Percentiles rank a stretch among this genome's conserved stretches.
These are phyloP conservation scores for Paramormyrops hopkinsi DNA, from an alignment of 2,797 vertebrate species.

Conservation along the genomic window DNA sequence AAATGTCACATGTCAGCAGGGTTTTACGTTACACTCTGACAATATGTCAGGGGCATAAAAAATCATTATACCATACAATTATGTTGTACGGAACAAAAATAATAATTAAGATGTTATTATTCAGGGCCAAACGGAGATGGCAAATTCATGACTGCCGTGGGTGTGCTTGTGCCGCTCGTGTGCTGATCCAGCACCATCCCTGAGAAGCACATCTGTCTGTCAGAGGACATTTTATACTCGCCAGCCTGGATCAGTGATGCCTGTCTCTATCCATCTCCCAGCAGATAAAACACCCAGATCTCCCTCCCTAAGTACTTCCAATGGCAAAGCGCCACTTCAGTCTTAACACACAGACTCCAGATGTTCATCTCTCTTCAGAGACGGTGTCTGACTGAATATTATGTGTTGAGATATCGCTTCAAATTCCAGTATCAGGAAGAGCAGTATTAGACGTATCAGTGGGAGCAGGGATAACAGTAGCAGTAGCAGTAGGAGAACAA, in stretches of 20 bases:
- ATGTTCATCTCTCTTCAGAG: not conserved
- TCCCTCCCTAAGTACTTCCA: not conserved
- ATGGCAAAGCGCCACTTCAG: not conserved
- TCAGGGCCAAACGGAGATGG: conserved; percentile 64
- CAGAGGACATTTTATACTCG: conserved; percentile 4
- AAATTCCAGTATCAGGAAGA: not conserved
- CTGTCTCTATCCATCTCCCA: conserved; percentile 20
- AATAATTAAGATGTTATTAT: conserved; percentile 83
- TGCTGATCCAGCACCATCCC: not conserved
- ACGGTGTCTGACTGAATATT: not conserved
- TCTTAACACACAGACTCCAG: not conserved
- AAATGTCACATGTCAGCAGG: conserved; percentile 99
- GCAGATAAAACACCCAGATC: conserved; percentile 23
- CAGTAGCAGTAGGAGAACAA: not conserved
- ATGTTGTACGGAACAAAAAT: conserved; percentile 75
- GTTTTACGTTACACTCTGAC: conserved; percentile 99
- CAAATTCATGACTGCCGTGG: conserved; percentile 33
- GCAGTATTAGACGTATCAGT: not conserved
- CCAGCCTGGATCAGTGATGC: conserved; percentile 27
- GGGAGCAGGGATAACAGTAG: not conserved
- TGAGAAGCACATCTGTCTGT: conserved; percentile 11
- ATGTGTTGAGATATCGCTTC: not conserved
- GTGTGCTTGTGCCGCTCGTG: conserved; percentile 16
- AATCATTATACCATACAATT: conserved; percentile 92
- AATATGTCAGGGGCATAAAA: conserved; percentile 98